These are phyloP conservation scores for Conopomorpha cramerella DNA, from an alignment of 1,140 invertebrate genomes.

Conservation along the genomic window DNA sequence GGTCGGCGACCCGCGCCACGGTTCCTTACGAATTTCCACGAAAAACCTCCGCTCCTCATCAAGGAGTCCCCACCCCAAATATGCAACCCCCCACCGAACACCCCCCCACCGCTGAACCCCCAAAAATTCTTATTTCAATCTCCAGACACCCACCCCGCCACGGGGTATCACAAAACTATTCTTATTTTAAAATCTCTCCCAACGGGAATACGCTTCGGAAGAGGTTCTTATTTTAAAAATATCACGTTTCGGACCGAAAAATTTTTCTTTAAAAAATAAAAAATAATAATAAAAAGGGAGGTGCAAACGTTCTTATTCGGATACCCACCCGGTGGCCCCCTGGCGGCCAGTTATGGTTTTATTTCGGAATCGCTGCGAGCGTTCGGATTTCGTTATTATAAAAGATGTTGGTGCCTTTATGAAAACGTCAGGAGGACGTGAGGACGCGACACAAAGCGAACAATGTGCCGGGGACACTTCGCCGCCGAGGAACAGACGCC, in stretches of 20 bases:
- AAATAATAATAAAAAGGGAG: constrained; percentile 29
- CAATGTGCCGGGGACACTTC: neutral
- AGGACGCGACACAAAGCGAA: neutral
- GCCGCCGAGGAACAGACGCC: too few species aligned
- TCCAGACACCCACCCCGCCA: constrained; percentile 38
- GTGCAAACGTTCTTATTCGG: constrained; percentile 42
- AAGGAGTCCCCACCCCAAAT: constrained; percentile 30
- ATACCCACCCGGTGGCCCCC: constrained; percentile 35
- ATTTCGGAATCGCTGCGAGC: constrained; percentile 51
- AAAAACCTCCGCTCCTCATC: constrained; percentile 52
- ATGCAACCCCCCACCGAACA: constrained; percentile 32
- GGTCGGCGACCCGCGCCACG: constrained; percentile 30
- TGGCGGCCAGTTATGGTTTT: constrained; percentile 52
- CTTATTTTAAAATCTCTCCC: constrained; percentile 60
- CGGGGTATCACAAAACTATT: constrained; percentile 55
- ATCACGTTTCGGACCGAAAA: constrained; percentile 58
- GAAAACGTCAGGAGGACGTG: constrained; percentile 16
- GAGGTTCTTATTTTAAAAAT: constrained; percentile 58
- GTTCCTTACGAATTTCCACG: constrained; percentile 47
- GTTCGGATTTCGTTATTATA: constrained; percentile 50
- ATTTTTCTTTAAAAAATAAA: constrained; percentile 56
- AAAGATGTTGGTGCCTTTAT: constrained; percentile 39
- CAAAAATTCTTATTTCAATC: constrained; percentile 56
- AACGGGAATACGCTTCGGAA: constrained; percentile 57
- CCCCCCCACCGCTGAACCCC: constrained; percentile 38